Conservation (phyloP, 2,888 invertebrate genomes). For the Agrilus mali region DNA sequence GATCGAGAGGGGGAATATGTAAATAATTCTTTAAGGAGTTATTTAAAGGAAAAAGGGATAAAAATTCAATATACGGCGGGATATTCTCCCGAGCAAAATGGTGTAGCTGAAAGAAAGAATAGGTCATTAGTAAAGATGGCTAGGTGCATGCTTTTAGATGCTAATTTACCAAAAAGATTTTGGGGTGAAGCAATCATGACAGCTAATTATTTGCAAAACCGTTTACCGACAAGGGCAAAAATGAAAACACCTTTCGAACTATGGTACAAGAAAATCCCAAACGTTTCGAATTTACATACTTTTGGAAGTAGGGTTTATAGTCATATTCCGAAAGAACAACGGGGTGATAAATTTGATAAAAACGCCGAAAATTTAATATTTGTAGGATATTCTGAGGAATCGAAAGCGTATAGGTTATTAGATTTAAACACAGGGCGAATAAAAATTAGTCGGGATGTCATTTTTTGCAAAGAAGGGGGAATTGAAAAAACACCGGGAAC, state of each 20-base stretch:
- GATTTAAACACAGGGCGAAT: too few relatives aligned
- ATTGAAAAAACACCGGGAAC: too few relatives aligned
- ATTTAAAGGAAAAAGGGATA: slow-evolving; percentile 7
- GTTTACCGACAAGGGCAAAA: background rate
- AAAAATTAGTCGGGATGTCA: too few relatives aligned
- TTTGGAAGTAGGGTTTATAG: background rate
- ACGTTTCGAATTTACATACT: background rate
- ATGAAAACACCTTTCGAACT: background rate
- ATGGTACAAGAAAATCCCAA: background rate
- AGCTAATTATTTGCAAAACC: background rate
- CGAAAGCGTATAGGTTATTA: too few relatives aligned
- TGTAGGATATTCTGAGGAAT: too few relatives aligned
- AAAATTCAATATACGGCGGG: slow-evolving; percentile 7
- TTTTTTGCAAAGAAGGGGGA: too few relatives aligned
- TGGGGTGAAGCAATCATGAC: slow-evolving; percentile 3
- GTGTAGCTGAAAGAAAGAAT: slow-evolving; percentile 5
- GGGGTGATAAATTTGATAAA: too few relatives aligned
- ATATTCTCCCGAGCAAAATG: slow-evolving; percentile 6
- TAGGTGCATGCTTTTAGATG: slow-evolving; percentile 4
- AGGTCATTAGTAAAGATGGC: slow-evolving; percentile 4
- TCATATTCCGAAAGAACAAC: background rate
- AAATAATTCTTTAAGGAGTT: slow-evolving; percentile 1
- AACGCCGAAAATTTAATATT: too few relatives aligned
- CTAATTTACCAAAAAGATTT: slow-evolving; percentile 4
- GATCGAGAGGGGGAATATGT: too few relatives aligned